Evolutionary conservation across 1,140 invertebrate species (phyloP).

Genomic region (Charaxes varanes): DNA sequence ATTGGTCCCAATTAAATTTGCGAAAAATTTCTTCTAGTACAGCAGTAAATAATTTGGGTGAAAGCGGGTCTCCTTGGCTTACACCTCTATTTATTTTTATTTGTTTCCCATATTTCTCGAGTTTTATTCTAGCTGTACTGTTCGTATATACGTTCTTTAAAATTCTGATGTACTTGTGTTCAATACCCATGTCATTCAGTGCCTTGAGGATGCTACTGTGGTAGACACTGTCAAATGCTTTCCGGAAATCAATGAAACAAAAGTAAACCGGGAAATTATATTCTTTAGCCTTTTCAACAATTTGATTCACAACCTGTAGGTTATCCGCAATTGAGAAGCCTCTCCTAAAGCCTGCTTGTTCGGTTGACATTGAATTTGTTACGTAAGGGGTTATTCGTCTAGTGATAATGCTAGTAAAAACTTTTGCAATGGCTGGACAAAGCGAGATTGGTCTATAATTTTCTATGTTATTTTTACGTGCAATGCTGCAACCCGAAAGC

Average conservation of each 20-base stretch:
- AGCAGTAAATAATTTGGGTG: conserved; percentile 12
- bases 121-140: conserved; percentile 9
- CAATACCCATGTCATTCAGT: conserved; percentile 5
- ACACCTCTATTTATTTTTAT: conserved; percentile 15
- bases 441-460: too few relatives aligned
- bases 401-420: too few relatives aligned
- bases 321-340: conserved; percentile 12
- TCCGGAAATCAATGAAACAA: conserved; percentile 12
- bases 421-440: too few relatives aligned
- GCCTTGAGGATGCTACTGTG: too few relatives aligned
- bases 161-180: conserved; percentile 14
- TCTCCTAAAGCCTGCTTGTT: conserved; percentile 1
- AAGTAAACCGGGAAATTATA: conserved; percentile 14
- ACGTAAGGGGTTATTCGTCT: too few relatives aligned
- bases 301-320: conserved; percentile 8
- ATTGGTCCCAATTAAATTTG: conserved; percentile 7
- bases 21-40: conserved; percentile 10
- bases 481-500: too few relatives aligned
- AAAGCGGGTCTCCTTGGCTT: conserved; percentile 5
- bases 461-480: too few relatives aligned
- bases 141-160: conserved; percentile 11
- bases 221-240: conserved; percentile 5
- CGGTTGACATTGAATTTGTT: too few relatives aligned
- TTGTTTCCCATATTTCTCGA: conserved; percentile 13
- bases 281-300: conserved; percentile 14